Percentiles rank a stretch among this genome's conserved stretches.
Evolutionary conservation across 2,888 invertebrate genomes (phyloP).

Genomic region (Microchrysa polita): DNA sequence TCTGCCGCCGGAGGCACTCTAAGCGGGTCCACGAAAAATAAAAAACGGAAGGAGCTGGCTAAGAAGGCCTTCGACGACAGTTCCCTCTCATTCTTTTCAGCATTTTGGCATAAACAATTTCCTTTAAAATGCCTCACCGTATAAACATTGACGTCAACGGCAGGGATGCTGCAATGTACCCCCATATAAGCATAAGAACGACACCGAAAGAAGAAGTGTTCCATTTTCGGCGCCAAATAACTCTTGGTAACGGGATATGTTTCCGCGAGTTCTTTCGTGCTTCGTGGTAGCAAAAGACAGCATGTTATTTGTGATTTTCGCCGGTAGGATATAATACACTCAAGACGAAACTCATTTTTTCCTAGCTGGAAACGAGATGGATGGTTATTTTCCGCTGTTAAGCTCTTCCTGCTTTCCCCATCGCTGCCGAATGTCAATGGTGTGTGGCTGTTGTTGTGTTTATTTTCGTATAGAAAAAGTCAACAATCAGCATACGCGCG

Average conservation of each 20-base stretch:
- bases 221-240: constrained; percentile 38
- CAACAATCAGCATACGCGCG: constrained; percentile 42
- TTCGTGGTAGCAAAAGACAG: neutral
- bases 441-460: constrained; percentile 20
- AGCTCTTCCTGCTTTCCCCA: constrained; percentile 10
- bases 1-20: neutral
- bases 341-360: constrained; percentile 30
- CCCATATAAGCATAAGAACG: too few species aligned
- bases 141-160: constrained; percentile 39
- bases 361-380: constrained; percentile 29
- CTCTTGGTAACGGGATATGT: constrained; percentile 5
- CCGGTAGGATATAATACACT: constrained; percentile 35
- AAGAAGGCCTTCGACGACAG: neutral
- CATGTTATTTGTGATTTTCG: constrained; percentile 37
- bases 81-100: constrained; percentile 14
- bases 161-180: neutral
- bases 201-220: constrained; percentile 15
- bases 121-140: constrained; percentile 32
- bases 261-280: neutral
- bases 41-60: neutral
- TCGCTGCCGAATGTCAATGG: too few species aligned
- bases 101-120: constrained; percentile 42
- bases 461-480: constrained; percentile 32
- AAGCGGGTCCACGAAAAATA: neutral
- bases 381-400: constrained; percentile 31